These are phyloP conservation scores for Corvus cornix DNA, from an alignment of 2,113 vertebrate genomes.

Conservation along the genomic window DNA sequence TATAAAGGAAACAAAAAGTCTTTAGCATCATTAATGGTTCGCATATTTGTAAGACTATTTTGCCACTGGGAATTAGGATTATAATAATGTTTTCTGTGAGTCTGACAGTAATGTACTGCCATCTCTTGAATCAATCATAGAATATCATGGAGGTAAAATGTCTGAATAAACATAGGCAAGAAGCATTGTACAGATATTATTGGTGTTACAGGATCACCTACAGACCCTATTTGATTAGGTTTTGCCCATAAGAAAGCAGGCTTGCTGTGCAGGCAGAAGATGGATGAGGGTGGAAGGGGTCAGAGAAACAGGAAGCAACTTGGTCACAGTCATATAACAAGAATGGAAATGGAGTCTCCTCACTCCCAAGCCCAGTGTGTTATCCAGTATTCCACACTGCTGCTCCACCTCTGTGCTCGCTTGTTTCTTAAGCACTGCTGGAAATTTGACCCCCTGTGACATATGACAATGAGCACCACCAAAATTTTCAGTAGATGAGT, in stretches of 20 bases:
- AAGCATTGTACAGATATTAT: background rate
- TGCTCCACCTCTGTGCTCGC: background rate
- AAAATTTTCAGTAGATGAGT: background rate
- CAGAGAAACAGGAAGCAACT: background rate
- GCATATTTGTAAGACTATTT: background rate
- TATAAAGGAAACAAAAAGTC: background rate
- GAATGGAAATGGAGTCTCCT: background rate
- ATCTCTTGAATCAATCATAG: background rate
- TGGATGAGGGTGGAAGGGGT: constrained; percentile 5
- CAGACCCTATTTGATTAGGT: background rate
- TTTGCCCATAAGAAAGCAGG: background rate
- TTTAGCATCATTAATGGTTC: background rate
- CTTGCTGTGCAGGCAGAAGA: background rate
- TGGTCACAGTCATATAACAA: background rate
- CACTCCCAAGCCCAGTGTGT: background rate
- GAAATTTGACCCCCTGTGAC: background rate
- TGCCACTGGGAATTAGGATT: background rate
- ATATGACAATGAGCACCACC: background rate
- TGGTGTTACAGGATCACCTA: background rate
- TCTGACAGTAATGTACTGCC: background rate
- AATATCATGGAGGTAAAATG: background rate
- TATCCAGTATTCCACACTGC: background rate
- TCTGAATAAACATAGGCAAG: background rate
- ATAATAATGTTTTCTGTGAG: background rate
- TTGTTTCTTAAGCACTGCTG: background rate